phyloP scores from a whole-genome alignment of 1,140 invertebrate species.

The Diachasma alloeum region DNA sequence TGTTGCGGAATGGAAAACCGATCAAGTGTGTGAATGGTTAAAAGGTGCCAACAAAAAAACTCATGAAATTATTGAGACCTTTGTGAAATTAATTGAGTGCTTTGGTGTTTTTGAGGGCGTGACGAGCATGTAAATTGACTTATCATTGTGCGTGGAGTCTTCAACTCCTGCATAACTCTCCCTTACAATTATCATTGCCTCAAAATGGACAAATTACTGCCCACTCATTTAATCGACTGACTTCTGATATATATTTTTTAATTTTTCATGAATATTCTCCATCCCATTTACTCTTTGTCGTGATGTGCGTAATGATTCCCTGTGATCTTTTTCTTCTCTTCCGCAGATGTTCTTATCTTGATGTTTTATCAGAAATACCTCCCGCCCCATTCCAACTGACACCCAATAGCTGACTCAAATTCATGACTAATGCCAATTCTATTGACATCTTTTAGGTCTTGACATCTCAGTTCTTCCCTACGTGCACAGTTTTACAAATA shows the following conservation, averaged over 20 bases:
- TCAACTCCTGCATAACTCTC: slow-evolving; percentile 14
- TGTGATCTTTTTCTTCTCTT: no score
- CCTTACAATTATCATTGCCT: neutral
- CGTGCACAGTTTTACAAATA: slow-evolving; percentile 81
- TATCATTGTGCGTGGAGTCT: neutral
- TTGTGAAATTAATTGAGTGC: neutral
- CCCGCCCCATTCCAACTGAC: no score
- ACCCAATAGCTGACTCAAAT: neutral
- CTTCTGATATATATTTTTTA: neutral
- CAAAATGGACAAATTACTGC: neutral
- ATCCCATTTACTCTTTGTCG: neutral
- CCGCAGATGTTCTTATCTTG: no score
- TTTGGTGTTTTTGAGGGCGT: slow-evolving; percentile 5
- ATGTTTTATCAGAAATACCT: no score
- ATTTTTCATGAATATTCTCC: neutral
- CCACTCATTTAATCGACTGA: neutral
- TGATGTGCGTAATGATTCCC: no score
- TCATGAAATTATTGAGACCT: neutral
- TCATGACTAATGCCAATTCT: slow-evolving; percentile 14
- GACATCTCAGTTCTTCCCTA: slow-evolving; percentile 84
- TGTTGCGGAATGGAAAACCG: slow-evolving; percentile 91
- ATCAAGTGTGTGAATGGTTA: slow-evolving; percentile 92
- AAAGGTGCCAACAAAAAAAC: slow-evolving; percentile 69
- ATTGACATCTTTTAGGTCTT: slow-evolving; percentile 69
- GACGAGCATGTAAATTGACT: slow-evolving; percentile 19